Conservation (phyloP, 2,113 vertebrate genomes). For the Anhinga rufa region DNA sequence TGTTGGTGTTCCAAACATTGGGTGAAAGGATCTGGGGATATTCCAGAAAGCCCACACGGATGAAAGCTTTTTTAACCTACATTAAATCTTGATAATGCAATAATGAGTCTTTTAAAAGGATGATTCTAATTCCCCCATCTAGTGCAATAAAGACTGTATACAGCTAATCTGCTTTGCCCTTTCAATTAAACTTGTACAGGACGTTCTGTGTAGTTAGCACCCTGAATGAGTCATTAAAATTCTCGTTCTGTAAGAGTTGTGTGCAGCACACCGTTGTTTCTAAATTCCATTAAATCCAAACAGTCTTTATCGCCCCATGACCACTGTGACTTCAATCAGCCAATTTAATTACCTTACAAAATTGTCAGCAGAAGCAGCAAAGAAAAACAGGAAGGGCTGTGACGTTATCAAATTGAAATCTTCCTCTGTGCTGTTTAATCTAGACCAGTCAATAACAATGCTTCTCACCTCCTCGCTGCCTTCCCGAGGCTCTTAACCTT, state of each 20-base stretch:
- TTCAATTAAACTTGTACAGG: constrained; percentile 81
- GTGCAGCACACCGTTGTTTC: constrained; percentile 75
- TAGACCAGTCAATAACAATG: constrained; percentile 74
- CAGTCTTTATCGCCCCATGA: constrained; percentile 81
- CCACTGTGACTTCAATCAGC: constrained; percentile 84
- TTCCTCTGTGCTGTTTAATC: constrained; percentile 74
- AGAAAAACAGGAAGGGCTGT: constrained; percentile 76
- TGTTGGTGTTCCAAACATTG: constrained; percentile 40
- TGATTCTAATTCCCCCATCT: constrained; percentile 80
- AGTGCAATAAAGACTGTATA: constrained; percentile 74
- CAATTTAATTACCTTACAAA: constrained; percentile 85
- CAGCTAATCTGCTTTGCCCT: constrained; percentile 80
- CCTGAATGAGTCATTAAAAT: constrained; percentile 80
- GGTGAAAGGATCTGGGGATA: constrained; percentile 29
- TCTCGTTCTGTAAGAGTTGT: constrained; percentile 77
- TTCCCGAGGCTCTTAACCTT: constrained; percentile 71
- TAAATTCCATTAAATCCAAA: constrained; percentile 86
- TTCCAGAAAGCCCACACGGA: constrained; percentile 43
- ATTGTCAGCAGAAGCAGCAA: constrained; percentile 77
- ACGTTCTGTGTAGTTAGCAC: constrained; percentile 79
- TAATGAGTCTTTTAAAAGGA: constrained; percentile 81
- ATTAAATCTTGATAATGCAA: constrained; percentile 80
- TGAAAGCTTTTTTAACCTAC: constrained; percentile 75
- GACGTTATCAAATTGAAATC: constrained; percentile 82
- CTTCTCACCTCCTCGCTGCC: constrained; percentile 57